Base-by-base conservation (phyloP, 2,113 vertebrate species). In the Hyaena hyaena region DNA sequence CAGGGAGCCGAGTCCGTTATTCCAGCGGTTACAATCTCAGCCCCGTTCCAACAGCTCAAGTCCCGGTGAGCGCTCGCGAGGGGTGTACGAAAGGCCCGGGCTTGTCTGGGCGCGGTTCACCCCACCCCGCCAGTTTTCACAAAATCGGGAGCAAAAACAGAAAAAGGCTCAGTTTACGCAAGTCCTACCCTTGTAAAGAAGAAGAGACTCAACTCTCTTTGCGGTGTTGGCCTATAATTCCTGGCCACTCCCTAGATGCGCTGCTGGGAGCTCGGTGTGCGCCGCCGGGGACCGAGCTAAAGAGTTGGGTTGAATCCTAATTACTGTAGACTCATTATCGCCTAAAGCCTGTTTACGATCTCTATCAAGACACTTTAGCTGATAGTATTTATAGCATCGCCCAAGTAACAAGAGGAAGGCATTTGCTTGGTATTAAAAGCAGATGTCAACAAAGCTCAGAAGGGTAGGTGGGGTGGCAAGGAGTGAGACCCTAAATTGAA, bases 1-100 rank as follows among this genome's bases (percentile, higher is more conserved):
- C 19, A 0, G 69, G n/a, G 39, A 12, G 65, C 33, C 43, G 26
- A 21, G 96, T 58, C 98, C 91, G 98, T 98, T 98, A 96, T 1
- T 19, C 69, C 79, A 87, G 93, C 96, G 65, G 97, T 97, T 97
- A 53, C 87, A n/a, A 5, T n/a, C 21, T 45, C 65, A 4, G 68
- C 23, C 73, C 66, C 3, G 91, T 93, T 88, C 88, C 85, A n/a
- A 39, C 39, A 61, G 73, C 93, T 82, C 91, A 35, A 82, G 68
- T 50, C 24, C 43, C 7, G 10, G 31, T 0, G 79, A 63, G 61
- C 48, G 61, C 74, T 21, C 88, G 50, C 71, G 43, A 35, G 28
- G 48, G 73, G 7, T 28, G 76, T 2, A 1, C 14, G 28, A 39
- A 61, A 4, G 53, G 0, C 10, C 21, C 5, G 45, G 16, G 48